Base-by-base conservation (phyloP, 2,797 vertebrate genomes). In the Telmatherina bonti region DNA sequence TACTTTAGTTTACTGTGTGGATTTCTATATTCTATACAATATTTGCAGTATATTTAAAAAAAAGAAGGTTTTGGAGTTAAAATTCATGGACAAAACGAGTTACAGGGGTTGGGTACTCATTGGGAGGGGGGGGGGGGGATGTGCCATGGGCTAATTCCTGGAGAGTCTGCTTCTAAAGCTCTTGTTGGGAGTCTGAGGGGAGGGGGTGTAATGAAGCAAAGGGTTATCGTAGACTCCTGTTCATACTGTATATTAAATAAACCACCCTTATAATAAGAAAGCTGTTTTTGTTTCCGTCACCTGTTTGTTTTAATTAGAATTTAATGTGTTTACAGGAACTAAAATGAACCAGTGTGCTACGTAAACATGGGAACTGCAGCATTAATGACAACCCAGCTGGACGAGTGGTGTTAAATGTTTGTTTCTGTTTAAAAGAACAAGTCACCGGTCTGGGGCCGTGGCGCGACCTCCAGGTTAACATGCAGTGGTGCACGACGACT, bases 171-270 rank as follows among this genome's bases (percentile, higher is more conserved):
- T 72, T 76, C 79, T 56, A 4, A 76, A 18, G 66, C 62, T 71
- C 60, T 62, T 29, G 36, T 9, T n/a, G 7, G 62, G 73, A 74
- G 70, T 55, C 15, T 24, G 18, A 55, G 70, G 53, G 10, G 52
- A 62, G 52, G n/a, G 41, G 58, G 78, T 81, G 73, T 38, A 61
- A 74, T 31, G 68, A 79, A 81, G 82, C 52, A 49, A 58, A 85
- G 77, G 81, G 71, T 82, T 85, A 87, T 84, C 60, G 78, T 87
- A 90, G 81, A 87, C 79, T 88, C 88, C 83, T 92, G 90, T 90
- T 92, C 88, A 92, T 92, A 92, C 82, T 93, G 90, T 93, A 93
- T 86, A 92, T 79, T 85, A 81, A 91, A 93, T 91, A 89, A 91
- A 93, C 81, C 86, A 86, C 88, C 85, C 85, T 86, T 83, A 91